phyloP scores from a whole-genome alignment of 2,888 invertebrate genomes.

The Ellobium chinense region DNA sequence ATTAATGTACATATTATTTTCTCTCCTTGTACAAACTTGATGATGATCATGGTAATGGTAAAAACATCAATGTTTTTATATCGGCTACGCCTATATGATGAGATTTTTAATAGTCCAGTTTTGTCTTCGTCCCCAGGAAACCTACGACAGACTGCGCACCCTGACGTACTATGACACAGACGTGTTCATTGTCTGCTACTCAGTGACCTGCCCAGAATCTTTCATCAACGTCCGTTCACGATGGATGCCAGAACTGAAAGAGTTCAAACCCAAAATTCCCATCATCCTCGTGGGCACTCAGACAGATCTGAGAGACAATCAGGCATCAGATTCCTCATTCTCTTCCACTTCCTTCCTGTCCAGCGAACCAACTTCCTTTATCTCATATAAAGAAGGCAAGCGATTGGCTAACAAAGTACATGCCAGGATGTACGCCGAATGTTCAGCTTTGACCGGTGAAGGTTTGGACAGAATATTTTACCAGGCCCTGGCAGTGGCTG shows the following conservation, averaged over 20 bases:
- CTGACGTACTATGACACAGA: constrained; percentile 71
- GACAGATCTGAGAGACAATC: constrained; percentile 59
- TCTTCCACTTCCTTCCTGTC: neutral
- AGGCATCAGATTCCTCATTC: neutral
- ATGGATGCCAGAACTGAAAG: constrained; percentile 70
- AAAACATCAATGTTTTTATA: neutral
- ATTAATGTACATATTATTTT: no score
- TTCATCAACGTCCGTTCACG: constrained; percentile 66
- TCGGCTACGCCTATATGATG: neutral
- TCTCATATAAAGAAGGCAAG: constrained; percentile 48
- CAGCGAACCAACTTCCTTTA: neutral
- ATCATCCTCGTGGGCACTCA: constrained; percentile 72
- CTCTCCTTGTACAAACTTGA: no score
- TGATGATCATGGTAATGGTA: no score
- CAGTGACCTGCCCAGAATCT: constrained; percentile 64
- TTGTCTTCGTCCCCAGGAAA: constrained; percentile 60
- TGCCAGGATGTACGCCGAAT: constrained; percentile 55
- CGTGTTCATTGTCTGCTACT: constrained; percentile 72
- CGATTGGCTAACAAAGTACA: constrained; percentile 52
- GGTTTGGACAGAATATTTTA: constrained; percentile 62
- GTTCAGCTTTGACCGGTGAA: constrained; percentile 57
- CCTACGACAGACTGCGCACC: constrained; percentile 69
- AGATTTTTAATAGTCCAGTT: neutral
- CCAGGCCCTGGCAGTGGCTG: constrained; percentile 55
- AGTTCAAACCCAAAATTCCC: constrained; percentile 66